Percentiles rank a stretch among this genome's conserved stretches.
phyloP scores from a whole-genome alignment of 2,113 vertebrate genomes.

The Marcusenius ussheri region DNA sequence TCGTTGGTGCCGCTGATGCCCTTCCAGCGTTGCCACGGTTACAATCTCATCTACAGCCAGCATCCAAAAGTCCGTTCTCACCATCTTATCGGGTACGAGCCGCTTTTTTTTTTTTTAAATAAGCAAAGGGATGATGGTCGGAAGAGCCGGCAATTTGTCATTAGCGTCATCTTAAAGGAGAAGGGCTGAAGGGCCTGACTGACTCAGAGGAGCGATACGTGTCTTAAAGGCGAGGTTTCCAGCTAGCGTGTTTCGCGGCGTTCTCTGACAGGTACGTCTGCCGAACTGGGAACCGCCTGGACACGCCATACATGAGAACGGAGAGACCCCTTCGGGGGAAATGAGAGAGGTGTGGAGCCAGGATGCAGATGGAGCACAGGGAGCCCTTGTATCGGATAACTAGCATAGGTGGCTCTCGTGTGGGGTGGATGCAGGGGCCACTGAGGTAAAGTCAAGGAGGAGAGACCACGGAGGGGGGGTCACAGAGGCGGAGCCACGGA shows the following conservation, averaged over 20 bases:
- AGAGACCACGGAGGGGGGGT: too few relatives aligned
- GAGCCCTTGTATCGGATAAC: neutral
- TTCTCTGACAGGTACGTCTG: neutral
- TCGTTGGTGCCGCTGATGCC: neutral
- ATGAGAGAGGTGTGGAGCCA: neutral
- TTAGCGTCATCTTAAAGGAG: neutral
- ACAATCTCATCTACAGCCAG: conserved; percentile 16
- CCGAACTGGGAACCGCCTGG: too few relatives aligned
- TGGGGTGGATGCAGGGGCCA: neutral
- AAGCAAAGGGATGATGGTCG: neutral
- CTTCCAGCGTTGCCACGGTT: conserved; percentile 24
- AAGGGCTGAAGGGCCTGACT: neutral
- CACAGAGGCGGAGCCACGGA: too few relatives aligned
- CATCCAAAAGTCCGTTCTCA: neutral
- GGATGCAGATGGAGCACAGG: neutral
- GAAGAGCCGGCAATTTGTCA: neutral
- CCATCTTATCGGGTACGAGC: neutral
- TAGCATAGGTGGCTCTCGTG: neutral
- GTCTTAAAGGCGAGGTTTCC: neutral
- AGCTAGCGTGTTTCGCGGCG: neutral
- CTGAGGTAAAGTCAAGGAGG: too few relatives aligned
- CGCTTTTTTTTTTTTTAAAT: neutral
- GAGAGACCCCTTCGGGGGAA: neutral
- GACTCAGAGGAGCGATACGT: neutral
- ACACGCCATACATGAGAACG: neutral